Percentiles rank a stretch among this genome's conserved stretches.
These are phyloP conservation scores for Turritopsis rubra DNA, from an alignment of 30 jellyfish, hydroid and myxozoan species.

Conservation along the genomic window DNA sequence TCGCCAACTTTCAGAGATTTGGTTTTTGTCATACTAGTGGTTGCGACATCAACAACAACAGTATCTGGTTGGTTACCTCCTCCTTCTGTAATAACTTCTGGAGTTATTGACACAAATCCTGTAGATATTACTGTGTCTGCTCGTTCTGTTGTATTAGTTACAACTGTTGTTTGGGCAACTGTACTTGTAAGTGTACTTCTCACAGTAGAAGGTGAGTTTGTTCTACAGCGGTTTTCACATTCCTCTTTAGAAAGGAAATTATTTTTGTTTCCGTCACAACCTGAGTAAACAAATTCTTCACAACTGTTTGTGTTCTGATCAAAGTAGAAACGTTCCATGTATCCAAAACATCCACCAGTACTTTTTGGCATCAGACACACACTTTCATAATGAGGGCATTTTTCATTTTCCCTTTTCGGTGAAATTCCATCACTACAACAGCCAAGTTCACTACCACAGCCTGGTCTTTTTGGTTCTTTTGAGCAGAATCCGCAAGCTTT, in stretches of 20 bases:
- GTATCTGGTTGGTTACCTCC: background rate
- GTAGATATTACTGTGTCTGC: background rate
- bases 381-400: slow-evolving; percentile 40
- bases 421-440: slow-evolving; percentile 86
- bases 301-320: slow-evolving; percentile 52
- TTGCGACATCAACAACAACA: background rate
- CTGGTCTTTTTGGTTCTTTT: slow-evolving; percentile 45
- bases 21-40: background rate
- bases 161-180: background rate
- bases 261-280: slow-evolving; percentile 86
- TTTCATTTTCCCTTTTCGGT: slow-evolving; percentile 31
- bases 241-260: slow-evolving; percentile 46
- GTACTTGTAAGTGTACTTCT: background rate
- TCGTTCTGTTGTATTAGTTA: background rate
- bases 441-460: slow-evolving; percentile 75
- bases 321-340: slow-evolving; percentile 56
- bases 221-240: slow-evolving; percentile 59
- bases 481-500: slow-evolving; percentile 76
- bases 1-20: background rate
- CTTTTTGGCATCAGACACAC: slow-evolving; percentile 83
- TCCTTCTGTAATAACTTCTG: background rate
- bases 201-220: background rate
- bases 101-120: background rate
- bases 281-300: slow-evolving; percentile 62
- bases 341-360: slow-evolving; percentile 53